A percentile compares a stretch with the other conserved stretches of the same genome.
These are phyloP conservation scores for Tachina grossa DNA, from an alignment of 2,888 invertebrate genomes.

Conservation along the genomic window DNA sequence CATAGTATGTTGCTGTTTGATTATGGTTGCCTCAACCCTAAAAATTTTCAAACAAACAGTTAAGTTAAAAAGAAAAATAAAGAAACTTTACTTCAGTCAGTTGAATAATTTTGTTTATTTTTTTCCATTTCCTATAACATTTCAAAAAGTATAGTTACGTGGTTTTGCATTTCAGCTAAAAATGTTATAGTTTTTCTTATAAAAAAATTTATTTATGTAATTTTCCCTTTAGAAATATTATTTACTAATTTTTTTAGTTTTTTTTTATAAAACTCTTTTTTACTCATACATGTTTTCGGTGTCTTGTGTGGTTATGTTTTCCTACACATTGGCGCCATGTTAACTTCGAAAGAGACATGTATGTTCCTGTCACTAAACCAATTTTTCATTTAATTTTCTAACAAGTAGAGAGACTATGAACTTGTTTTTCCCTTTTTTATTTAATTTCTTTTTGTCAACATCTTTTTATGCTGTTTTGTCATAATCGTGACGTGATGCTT, in stretches of 20 bases:
- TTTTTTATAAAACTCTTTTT: background rate
- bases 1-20: too few species aligned
- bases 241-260: background rate
- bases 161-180: too few species aligned
- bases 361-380: constrained; percentile 60
- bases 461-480: constrained; percentile 3
- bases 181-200: too few species aligned
- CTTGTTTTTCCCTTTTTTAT: constrained; percentile 46
- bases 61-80: too few species aligned
- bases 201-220: background rate
- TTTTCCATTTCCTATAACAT: too few species aligned
- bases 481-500: background rate
- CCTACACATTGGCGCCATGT: constrained; percentile 63
- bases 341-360: constrained; percentile 63
- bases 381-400: constrained; percentile 56
- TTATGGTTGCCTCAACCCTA: too few species aligned
- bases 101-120: too few species aligned
- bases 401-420: constrained; percentile 24
- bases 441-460: constrained; percentile 8
- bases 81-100: too few species aligned
- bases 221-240: background rate
- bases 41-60: too few species aligned
- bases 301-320: constrained; percentile 56
- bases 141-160: too few species aligned
- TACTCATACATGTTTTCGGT: constrained; percentile 23